phyloP scores from a whole-genome alignment of 2,113 vertebrate genomes.

The Nyctibius bracteatus region DNA sequence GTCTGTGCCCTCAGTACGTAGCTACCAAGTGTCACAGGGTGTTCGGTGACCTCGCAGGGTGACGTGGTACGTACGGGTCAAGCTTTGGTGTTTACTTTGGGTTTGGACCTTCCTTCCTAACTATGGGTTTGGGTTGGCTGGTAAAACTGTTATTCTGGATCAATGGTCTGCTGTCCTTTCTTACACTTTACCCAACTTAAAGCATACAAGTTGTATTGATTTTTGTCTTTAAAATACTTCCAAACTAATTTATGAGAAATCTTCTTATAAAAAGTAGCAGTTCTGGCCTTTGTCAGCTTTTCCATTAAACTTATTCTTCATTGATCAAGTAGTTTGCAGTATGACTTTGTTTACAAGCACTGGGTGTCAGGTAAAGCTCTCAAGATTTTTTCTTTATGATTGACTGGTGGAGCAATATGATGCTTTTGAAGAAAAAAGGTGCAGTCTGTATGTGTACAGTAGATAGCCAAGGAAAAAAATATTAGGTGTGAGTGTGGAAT shows the following conservation, averaged over 20 bases:
- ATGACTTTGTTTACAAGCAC: not conserved
- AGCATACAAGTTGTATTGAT: not conserved
- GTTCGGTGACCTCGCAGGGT: not conserved
- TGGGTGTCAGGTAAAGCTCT: not conserved
- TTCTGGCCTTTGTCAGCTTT: not conserved
- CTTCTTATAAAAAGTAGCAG: not conserved
- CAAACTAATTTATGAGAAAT: not conserved
- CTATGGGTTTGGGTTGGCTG: not conserved
- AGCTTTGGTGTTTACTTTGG: not conserved
- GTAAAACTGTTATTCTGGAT: not conserved
- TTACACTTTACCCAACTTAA: not conserved
- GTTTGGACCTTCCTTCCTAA: not conserved
- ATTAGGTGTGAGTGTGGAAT: not conserved
- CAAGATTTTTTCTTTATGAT: not conserved
- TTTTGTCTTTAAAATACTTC: not conserved
- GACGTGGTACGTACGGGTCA: rapidly evolving
- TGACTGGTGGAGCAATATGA: not conserved
- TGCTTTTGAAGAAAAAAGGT: not conserved
- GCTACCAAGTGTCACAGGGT: rapidly evolving
- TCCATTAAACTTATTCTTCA: not conserved
- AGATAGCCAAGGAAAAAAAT: not conserved
- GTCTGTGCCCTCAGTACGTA: rapidly evolving
- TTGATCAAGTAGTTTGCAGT: not conserved
- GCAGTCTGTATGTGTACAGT: not conserved
- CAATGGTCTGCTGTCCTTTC: not conserved